phyloP scores from a whole-genome alignment of 2,888 invertebrate species.

The Lamellibrachia columna region DNA sequence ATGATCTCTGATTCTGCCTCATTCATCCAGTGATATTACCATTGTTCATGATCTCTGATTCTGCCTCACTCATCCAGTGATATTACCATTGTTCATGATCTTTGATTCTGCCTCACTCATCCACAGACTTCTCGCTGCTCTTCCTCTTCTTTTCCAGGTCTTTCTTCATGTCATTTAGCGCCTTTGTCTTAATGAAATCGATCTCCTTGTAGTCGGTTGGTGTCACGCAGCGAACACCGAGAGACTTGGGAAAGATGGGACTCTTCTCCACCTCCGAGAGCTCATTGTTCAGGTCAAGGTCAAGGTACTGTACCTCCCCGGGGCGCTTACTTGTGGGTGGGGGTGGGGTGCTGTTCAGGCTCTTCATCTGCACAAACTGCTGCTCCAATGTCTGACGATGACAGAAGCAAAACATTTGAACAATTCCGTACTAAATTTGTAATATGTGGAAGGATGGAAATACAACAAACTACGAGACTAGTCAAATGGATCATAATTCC shows the following conservation, averaged over 20 bases:
- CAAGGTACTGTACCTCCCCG: constrained; percentile 75
- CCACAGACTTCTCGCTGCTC: constrained; percentile 28
- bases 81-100: neutral
- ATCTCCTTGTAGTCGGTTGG: constrained; percentile 84
- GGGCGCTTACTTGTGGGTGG: constrained; percentile 32
- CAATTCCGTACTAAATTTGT: neutral
- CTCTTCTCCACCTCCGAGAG: constrained; percentile 25
- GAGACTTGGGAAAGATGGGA: constrained; percentile 31
- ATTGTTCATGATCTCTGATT: neutral
- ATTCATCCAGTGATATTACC: neutral
- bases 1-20: neutral
- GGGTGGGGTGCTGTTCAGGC: constrained; percentile 36
- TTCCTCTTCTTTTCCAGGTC: constrained; percentile 70
- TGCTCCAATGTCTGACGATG: neutral
- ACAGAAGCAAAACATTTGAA: neutral
- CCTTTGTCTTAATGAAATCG: constrained; percentile 92
- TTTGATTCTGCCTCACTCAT: constrained; percentile 21
- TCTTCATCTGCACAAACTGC: constrained; percentile 18
- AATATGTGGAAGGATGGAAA: neutral
- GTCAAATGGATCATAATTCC: too few relatives aligned
- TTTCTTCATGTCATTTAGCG: constrained; percentile 86
- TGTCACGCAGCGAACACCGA: constrained; percentile 7
- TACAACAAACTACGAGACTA: neutral
- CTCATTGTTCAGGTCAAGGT: constrained; percentile 78
- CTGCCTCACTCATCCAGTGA: neutral